Evolutionary conservation across 2,113 vertebrate species (phyloP).

Genomic region (Pelmatolapia mariae): DNA sequence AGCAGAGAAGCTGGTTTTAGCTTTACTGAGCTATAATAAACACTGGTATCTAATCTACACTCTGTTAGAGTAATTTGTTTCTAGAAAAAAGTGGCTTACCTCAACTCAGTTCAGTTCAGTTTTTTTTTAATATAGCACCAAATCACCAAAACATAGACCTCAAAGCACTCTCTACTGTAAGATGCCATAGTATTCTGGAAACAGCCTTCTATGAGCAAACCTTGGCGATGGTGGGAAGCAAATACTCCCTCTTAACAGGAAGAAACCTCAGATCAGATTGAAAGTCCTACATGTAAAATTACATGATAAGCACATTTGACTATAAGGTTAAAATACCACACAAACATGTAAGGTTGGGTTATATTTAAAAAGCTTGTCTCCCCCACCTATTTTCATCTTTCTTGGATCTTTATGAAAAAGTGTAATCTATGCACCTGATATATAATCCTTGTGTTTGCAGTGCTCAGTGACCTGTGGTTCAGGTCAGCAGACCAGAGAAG

Average conservation of each 20-base stretch:
- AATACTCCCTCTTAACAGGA: fast-evolving
- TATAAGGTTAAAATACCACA: not conserved
- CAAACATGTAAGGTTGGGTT: not conserved
- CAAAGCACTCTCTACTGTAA: not conserved
- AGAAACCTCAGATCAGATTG: not conserved
- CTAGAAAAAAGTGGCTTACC: not conserved
- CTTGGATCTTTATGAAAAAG: not conserved
- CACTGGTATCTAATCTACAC: not conserved
- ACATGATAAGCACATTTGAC: not conserved
- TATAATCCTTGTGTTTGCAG: slow-evolving; percentile 56
- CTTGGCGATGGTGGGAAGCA: not conserved
- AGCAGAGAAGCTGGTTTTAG: fast-evolving
- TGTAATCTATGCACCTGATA: not conserved
- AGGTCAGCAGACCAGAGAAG: slow-evolving; percentile 79
- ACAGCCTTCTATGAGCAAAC: fast-evolving
- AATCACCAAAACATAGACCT: not conserved
- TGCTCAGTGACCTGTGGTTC: slow-evolving; percentile 87
- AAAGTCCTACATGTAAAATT: not conserved
- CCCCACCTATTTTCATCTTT: not conserved
- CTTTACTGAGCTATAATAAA: not conserved
- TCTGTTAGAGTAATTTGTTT: not conserved
- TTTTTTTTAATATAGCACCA: not conserved
- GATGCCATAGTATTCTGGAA: not conserved
- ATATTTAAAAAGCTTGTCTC: not conserved
- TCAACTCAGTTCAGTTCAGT: not conserved